A percentile compares a stretch with the other conserved stretches of the same genome.
These are phyloP conservation scores for Aphelenchoides bicaudatus DNA, from an alignment of 2,888 invertebrate genomes.

Conservation along the genomic window DNA sequence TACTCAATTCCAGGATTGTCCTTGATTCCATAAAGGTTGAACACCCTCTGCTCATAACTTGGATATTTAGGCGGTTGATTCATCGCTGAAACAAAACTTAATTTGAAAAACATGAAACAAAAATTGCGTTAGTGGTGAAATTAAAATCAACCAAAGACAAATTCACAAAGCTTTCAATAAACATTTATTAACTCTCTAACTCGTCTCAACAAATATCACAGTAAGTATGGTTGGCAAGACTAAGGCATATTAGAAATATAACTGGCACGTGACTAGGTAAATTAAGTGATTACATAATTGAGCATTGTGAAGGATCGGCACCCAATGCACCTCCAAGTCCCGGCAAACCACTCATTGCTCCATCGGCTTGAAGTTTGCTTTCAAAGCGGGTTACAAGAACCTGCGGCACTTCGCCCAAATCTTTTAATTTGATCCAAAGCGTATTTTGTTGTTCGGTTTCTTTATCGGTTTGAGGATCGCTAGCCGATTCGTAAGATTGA, in stretches of 20 bases:
- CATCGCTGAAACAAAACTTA: too few relatives aligned
- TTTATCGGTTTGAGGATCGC: constrained; percentile 8
- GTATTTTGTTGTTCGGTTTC: constrained; percentile 16
- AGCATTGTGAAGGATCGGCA: constrained; percentile 10
- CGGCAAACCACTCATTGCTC: background rate
- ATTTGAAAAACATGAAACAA: too few relatives aligned
- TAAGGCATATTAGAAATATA: background rate
- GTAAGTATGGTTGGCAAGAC: too few relatives aligned
- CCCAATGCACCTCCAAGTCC: background rate
- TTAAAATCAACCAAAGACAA: too few relatives aligned
- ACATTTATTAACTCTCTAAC: too few relatives aligned
- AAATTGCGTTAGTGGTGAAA: too few relatives aligned
- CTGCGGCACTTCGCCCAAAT: constrained; percentile 14
- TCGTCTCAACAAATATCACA: too few relatives aligned
- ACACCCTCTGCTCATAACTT: constrained; percentile 10
- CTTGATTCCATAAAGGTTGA: constrained; percentile 2
- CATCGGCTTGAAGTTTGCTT: background rate
- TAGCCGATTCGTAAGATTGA: background rate
- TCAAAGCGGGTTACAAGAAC: constrained; percentile 7
- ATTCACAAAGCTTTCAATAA: too few relatives aligned
- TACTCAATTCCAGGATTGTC: constrained; percentile 23
- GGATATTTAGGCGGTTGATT: constrained; percentile 11
- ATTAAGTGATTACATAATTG: constrained; percentile 8
- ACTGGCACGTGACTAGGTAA: background rate
- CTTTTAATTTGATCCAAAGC: constrained; percentile 17